Base-by-base conservation (phyloP, 2,797 vertebrate species). In the Alouatta caraya region DNA sequence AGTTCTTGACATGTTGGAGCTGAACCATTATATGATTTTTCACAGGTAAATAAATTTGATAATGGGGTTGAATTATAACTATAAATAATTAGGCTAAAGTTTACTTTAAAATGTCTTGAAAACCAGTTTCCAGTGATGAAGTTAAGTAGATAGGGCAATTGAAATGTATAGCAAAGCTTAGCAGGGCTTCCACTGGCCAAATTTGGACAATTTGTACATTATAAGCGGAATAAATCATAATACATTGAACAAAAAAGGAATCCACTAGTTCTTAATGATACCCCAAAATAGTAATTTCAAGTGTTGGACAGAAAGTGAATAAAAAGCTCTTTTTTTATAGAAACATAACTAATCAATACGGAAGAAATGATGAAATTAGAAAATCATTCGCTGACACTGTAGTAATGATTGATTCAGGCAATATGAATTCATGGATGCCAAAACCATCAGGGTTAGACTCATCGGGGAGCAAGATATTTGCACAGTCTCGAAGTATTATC, bases 351-450 rank as follows among this genome's bases (percentile, higher is more conserved):
- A 73, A 78, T 59, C 76, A 61, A 59, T 50, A 28, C 15, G 72
- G 24, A 95, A 78, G 48, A 97, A 94, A 89, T 50, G 1, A 78
- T 83, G 55, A 93, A 55, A 94, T 73, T 73, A 3, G 24, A 96
- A 90, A 82, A 81, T 46, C 8, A 61, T 79, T 78, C 85, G 6
- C 39, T 87, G 22, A 85, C 17, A 90, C 13, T 21, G 61, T 15
- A 52, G 11, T 70, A 85, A 88, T 73, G 42, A 89, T 44, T 91
- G 39, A 70, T 80, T 83, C n/a, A 97, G 92, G 22, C 19, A 72
- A 28, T 39, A 55, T n/a, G 0, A 55, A 52, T 85, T 59, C 76
- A 57, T 78, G 6, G 2, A 48, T 52, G 44, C 12, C 17, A 95
- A 95, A 85, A 44, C 10, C 14, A 61, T 24, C 26, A 15, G 30